Evolutionary conservation across 2,888 invertebrate genomes (phyloP).

Genomic region (Ischnus inquisitorius): DNA sequence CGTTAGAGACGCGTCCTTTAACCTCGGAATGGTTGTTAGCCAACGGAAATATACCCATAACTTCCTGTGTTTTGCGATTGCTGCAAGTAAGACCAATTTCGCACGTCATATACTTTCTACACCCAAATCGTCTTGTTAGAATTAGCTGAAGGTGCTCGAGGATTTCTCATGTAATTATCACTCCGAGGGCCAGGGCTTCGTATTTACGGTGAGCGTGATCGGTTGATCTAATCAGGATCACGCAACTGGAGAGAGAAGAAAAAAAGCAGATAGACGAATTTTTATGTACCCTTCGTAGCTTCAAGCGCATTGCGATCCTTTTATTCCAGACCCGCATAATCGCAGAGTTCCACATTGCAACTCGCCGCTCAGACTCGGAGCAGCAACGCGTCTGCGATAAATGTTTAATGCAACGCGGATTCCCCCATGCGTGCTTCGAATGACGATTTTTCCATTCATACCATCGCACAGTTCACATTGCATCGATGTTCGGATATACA

Average conservation of each 20-base stretch:
- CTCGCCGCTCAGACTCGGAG: conserved; percentile 30
- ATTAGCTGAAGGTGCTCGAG: conserved; percentile 5
- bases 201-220: background rate
- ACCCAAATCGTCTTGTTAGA: conserved; percentile 11
- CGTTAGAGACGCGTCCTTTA: background rate
- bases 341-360: conserved; percentile 41
- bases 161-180: conserved; percentile 28
- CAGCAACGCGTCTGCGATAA: conserved; percentile 31
- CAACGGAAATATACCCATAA: conserved; percentile 35
- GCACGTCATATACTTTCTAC: conserved; percentile 23
- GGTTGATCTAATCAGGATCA: background rate
- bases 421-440: conserved; percentile 70
- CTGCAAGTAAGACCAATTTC: conserved; percentile 13
- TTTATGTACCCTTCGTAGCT: background rate
- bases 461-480: conserved; percentile 36
- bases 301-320: conserved; percentile 19
- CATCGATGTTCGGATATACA: conserved; percentile 49
- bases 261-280: background rate
- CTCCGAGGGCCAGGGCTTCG: background rate
- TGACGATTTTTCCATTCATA: conserved; percentile 75
- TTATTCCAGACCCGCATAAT: conserved; percentile 20
- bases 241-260: background rate
- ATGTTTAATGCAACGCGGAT: conserved; percentile 76
- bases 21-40: background rate
- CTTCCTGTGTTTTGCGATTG: conserved; percentile 34